Percentiles rank a stretch among this genome's conserved stretches.
These are phyloP conservation scores for Zygogramma bicolorata DNA, from an alignment of 2,888 invertebrate species.

Conservation along the genomic window DNA sequence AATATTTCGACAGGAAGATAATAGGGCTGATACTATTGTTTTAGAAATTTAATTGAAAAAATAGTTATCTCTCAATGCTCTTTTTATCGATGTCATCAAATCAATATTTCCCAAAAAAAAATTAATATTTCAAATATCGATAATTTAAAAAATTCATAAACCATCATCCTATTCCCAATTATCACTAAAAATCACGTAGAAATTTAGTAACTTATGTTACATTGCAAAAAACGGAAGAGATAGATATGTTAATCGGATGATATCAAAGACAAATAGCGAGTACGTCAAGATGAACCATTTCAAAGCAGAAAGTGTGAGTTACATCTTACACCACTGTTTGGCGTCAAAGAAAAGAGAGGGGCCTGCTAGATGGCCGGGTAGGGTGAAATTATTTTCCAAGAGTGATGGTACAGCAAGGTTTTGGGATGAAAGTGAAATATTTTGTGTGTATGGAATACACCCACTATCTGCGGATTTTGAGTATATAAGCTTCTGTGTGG, in stretches of 20 bases:
- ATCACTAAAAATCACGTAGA: no score
- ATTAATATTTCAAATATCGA: no score
- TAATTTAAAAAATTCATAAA: no score
- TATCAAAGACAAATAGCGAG: slow-evolving; percentile 4
- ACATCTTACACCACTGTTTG: slow-evolving; percentile 26
- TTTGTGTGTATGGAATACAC: slow-evolving; percentile 60
- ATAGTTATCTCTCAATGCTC: no score
- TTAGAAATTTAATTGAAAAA: no score
- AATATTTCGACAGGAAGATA: no score
- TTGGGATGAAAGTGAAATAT: slow-evolving; percentile 63
- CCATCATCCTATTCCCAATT: no score
- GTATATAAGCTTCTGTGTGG: slow-evolving; percentile 59
- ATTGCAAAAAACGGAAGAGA: slow-evolving; percentile 2
- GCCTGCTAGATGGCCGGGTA: slow-evolving; percentile 41
- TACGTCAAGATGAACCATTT: slow-evolving; percentile 31
- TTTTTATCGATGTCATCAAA: no score
- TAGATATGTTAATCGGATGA: background rate
- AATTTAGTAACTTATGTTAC: background rate
- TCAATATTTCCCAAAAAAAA: no score
- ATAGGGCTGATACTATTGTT: no score
- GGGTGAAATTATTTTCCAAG: slow-evolving; percentile 50
- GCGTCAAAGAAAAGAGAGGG: slow-evolving; percentile 35
- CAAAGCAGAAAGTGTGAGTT: slow-evolving; percentile 26
- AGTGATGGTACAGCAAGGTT: slow-evolving; percentile 59
- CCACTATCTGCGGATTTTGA: slow-evolving; percentile 57